Percentiles rank a stretch among this genome's conserved stretches.
phyloP scores from a whole-genome alignment of 2,888 invertebrate species.

The Plagiodera versicolora region DNA sequence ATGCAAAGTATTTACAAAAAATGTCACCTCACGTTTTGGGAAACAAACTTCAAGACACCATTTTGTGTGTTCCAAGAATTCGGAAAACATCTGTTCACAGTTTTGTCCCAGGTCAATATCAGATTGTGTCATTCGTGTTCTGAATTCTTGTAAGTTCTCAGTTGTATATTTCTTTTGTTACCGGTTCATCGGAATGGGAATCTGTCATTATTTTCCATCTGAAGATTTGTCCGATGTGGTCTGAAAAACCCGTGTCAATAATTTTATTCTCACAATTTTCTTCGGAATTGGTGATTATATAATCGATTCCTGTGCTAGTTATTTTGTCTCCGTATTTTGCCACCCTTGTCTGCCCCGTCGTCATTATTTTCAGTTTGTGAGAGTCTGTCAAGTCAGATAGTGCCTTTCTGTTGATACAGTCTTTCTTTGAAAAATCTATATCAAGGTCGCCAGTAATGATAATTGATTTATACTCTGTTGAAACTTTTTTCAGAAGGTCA shows the following conservation, averaged over 20 bases:
- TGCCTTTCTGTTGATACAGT: background rate
- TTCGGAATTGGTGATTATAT: background rate
- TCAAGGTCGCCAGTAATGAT: background rate
- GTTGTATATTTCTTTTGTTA: too few relatives aligned
- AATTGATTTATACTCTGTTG: background rate
- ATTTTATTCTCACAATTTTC: background rate
- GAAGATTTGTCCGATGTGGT: background rate
- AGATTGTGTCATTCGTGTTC: too few relatives aligned
- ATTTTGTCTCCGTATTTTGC: background rate
- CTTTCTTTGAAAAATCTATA: background rate
- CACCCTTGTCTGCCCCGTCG: background rate
- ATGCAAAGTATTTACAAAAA: too few relatives aligned
- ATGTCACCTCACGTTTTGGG: too few relatives aligned
- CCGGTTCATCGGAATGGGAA: too few relatives aligned
- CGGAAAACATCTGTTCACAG: too few relatives aligned
- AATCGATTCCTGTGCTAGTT: background rate
- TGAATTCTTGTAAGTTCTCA: too few relatives aligned
- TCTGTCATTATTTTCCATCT: too few relatives aligned
- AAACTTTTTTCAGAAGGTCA: background rate
- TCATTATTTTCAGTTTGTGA: background rate
- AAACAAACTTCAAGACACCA: too few relatives aligned
- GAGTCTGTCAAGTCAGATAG: background rate
- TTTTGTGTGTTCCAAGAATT: too few relatives aligned
- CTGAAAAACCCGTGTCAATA: background rate
- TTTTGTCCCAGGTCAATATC: too few relatives aligned